A percentile compares a stretch with the other conserved stretches of the same genome.
Conservation (phyloP, 2,888 invertebrate species). For the Drosophila demipolita region DNA sequence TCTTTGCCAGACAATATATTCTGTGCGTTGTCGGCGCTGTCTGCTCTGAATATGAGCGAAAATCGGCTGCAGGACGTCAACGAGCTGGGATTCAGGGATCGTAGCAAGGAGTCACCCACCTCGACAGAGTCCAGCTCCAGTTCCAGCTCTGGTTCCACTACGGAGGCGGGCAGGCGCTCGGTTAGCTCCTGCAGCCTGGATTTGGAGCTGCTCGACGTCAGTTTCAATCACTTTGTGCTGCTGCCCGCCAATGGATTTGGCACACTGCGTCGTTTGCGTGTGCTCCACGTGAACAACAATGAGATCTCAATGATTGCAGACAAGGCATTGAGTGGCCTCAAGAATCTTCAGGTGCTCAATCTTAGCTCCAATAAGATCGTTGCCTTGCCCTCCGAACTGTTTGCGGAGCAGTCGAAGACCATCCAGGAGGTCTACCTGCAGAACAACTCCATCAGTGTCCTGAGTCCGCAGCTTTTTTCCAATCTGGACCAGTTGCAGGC, state of each 20-base stretch:
- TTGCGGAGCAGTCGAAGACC: conserved; percentile 91
- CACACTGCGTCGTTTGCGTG: conserved; percentile 90
- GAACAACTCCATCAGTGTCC: conserved; percentile 94
- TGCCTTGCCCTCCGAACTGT: conserved; percentile 93
- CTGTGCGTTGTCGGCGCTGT: conserved; percentile 92
- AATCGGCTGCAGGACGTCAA: conserved; percentile 95
- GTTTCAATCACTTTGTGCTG: conserved; percentile 93
- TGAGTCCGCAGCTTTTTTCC: conserved; percentile 94
- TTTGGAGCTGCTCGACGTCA: conserved; percentile 93
- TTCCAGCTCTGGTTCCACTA: conserved; percentile 34
- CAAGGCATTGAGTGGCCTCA: conserved; percentile 92
- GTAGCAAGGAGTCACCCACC: conserved; percentile 69
- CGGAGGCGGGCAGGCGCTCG: conserved; percentile 51
- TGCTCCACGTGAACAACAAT: conserved; percentile 94
- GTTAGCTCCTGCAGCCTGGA: conserved; percentile 89
- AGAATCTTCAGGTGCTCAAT: conserved; percentile 93
- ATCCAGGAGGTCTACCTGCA: conserved; percentile 95
- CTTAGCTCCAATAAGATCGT: conserved; percentile 96
- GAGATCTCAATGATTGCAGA: conserved; percentile 95
- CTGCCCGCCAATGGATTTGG: conserved; percentile 94
- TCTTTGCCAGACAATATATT: conserved; percentile 94
- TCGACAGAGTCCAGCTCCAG: conserved; percentile 57
- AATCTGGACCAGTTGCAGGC: conserved; percentile 92
- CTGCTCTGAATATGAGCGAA: conserved; percentile 93
- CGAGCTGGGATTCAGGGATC: conserved; percentile 93